Conservation (phyloP, 2,113 vertebrate genomes). For the Lepus americanus region DNA sequence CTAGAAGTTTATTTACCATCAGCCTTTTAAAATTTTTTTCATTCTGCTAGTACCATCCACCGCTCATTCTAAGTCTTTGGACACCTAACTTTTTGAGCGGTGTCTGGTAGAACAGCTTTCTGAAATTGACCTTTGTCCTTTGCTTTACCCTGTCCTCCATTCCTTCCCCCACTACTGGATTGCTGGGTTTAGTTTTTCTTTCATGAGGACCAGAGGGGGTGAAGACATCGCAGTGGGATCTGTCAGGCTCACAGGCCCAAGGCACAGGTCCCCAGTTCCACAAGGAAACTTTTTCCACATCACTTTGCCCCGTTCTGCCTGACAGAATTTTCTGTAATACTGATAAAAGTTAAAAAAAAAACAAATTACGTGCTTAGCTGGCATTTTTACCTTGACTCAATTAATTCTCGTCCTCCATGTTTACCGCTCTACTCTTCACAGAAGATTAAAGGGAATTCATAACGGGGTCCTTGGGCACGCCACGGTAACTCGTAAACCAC, state of each 20-base stretch:
- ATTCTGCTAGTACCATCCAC: slow-evolving; percentile 55
- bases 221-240: slow-evolving; percentile 68
- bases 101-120: slow-evolving; percentile 71
- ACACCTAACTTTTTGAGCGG: slow-evolving; percentile 79
- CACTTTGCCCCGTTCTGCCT: slow-evolving; percentile 77
- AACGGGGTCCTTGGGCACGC: not conserved
- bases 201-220: slow-evolving; percentile 64
- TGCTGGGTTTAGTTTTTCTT: slow-evolving; percentile 82
- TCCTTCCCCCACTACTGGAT: slow-evolving; percentile 54
- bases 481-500: not conserved
- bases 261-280: slow-evolving; percentile 57
- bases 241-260: slow-evolving; percentile 72
- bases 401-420: slow-evolving; percentile 27
- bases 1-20: slow-evolving; percentile 6
- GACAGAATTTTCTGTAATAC: not conserved
- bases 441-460: not conserved
- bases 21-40: not conserved
- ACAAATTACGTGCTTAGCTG: not conserved
- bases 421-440: not conserved
- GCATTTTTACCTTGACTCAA: slow-evolving; percentile 61
- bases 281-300: slow-evolving; percentile 7
- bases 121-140: slow-evolving; percentile 81
- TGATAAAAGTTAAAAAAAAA: not conserved
- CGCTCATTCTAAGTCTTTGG: not conserved
- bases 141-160: slow-evolving; percentile 69